phyloP scores from a whole-genome alignment of 2,113 vertebrate species.

The Cyprinus carpio region DNA sequence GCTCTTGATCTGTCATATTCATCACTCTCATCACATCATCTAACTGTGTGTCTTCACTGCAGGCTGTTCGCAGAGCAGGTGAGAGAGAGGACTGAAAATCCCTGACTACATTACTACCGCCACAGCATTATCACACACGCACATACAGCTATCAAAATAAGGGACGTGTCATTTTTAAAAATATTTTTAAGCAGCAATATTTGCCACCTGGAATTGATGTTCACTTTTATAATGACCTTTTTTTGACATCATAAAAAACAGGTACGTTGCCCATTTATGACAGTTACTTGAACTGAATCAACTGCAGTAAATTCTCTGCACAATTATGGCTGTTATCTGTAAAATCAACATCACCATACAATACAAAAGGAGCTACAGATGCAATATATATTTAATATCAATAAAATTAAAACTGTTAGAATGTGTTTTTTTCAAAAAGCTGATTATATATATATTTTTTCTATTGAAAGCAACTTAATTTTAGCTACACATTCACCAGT shows the following conservation, averaged over 20 bases:
- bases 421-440: neutral
- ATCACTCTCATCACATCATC: conserved; percentile 33
- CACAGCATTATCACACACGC: neutral
- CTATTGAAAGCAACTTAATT: neutral
- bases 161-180: neutral
- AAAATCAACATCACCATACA: neutral
- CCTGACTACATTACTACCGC: conserved; percentile 26
- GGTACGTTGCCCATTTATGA: neutral
- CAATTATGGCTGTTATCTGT: neutral
- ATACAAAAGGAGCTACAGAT: too few relatives aligned
- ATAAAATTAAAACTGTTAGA: too few relatives aligned
- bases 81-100: conserved; percentile 60
- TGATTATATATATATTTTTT: neutral
- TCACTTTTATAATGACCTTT: neutral
- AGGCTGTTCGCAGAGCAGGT: conserved; percentile 61
- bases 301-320: neutral
- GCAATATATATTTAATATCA: too few relatives aligned
- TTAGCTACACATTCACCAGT: neutral
- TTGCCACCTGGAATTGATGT: neutral
- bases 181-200: neutral
- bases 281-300: neutral
- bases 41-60: conserved; percentile 56
- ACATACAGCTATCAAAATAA: conserved; percentile 20
- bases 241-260: neutral
- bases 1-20: conserved; percentile 39